Conservation (phyloP, 1,140 invertebrate species). For the Orius insidiosus region DNA sequence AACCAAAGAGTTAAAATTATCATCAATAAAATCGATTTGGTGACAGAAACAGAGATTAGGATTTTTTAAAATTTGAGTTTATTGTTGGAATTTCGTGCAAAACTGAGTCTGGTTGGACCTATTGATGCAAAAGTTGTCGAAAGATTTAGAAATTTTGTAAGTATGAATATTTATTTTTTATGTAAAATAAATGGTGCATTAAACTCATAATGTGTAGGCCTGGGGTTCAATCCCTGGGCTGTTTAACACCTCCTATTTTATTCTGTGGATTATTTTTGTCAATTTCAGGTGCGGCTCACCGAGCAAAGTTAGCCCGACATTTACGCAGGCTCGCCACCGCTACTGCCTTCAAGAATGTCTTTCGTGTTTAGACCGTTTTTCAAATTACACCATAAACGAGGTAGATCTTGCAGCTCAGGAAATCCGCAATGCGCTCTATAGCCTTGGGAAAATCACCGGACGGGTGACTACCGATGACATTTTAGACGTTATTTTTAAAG, state of each 20-base stretch:
- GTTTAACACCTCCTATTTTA: too few species aligned
- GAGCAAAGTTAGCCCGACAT: slow-evolving; percentile 36
- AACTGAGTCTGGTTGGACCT: slow-evolving; percentile 33
- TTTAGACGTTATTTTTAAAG: slow-evolving; percentile 65
- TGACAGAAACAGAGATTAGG: slow-evolving; percentile 23
- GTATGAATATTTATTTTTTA: too few species aligned
- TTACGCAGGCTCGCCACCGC: slow-evolving; percentile 45
- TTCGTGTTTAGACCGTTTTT: slow-evolving; percentile 34
- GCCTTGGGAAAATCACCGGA: slow-evolving; percentile 60
- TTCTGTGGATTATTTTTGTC: slow-evolving; percentile 15
- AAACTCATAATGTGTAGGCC: too few species aligned
- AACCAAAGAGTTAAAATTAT: slow-evolving; percentile 9
- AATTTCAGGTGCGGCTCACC: slow-evolving; percentile 43
- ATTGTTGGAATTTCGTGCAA: slow-evolving; percentile 36
- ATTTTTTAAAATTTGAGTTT: slow-evolving; percentile 13
- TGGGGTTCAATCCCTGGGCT: too few species aligned
- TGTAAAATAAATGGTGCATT: too few species aligned
- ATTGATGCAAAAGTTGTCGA: slow-evolving; percentile 35
- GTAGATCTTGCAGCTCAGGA: slow-evolving; percentile 50
- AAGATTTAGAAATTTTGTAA: slow-evolving; percentile 38
- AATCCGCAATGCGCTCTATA: slow-evolving; percentile 41
- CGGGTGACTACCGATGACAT: slow-evolving; percentile 57
- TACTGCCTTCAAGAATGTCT: slow-evolving; percentile 37
- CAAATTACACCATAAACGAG: slow-evolving; percentile 25
- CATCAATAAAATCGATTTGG: slow-evolving; percentile 31